Evolutionary conservation across 2,888 invertebrate species (phyloP), one percentile per base, ranked within the genome.

Genomic region (Pyralis farinalis): DNA sequence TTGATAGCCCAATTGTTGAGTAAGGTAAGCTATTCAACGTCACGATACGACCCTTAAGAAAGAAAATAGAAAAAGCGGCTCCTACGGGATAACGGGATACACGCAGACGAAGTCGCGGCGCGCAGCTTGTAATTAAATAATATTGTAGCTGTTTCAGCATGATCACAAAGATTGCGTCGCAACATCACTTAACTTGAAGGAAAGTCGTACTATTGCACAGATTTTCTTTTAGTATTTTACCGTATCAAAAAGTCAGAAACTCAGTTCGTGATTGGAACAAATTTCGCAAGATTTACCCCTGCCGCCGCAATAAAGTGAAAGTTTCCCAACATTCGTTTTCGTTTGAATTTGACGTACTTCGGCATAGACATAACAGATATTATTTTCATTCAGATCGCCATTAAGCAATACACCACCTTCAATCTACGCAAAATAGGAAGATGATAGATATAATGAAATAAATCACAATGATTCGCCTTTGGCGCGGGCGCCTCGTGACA

Each of bases 401-500:
- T n/a, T 1, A 11, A 1, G 4, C 4, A 4, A 16, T 2, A 16
- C 16, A 16, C 2, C 16, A 16, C 16, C 16, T 16, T 16, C 4
- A 2, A 4, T 3, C 4, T 16, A 16, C 3, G 2, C 4, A 3
- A 16, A 16, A 3, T 16, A 16, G 4, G 16, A 3, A 16, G 16
- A 16, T 4, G 4, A 16, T n/a, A 16, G 2, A 16, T 16, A 16
- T 16, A 16, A 16, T 64, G 70, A 64, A 58, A 69, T 71, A 71
- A 78, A 81, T 79, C 70, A 73, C 78, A 74, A 63, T 72, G 71
- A 67, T 58, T 70, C 70, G 71, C 77, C 76, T 73, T 80, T 75
- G 76, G 72, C 74, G 78, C 76, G 77, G 75, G 77, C 73, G 81
- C 79, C 79, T 72, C 79, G 67, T 80, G 87, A 86, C 88, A 87